A percentile compares a stretch with the other conserved stretches of the same genome.
Evolutionary conservation across 2,113 vertebrate species (phyloP).

Genomic region (Agapornis roseicollis): DNA sequence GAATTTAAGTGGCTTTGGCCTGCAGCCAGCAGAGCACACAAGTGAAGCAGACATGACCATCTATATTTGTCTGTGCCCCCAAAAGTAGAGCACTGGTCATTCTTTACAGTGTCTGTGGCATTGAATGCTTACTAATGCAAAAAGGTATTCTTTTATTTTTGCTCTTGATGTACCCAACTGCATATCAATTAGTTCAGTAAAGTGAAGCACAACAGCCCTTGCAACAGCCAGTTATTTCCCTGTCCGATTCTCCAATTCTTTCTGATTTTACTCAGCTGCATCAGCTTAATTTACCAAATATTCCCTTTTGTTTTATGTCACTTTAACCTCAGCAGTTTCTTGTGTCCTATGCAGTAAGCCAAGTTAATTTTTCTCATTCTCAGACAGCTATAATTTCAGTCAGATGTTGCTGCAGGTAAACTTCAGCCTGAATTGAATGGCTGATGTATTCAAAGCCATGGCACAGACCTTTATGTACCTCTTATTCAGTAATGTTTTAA

Average conservation of each 20-base stretch:
- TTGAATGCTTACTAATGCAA: background rate
- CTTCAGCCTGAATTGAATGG: background rate
- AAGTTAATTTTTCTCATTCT: background rate
- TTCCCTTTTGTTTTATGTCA: conserved; percentile 15
- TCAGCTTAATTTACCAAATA: background rate
- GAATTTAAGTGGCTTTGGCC: background rate
- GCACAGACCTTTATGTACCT: background rate
- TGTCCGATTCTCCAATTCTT: background rate
- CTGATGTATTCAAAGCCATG: background rate
- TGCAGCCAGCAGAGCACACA: background rate
- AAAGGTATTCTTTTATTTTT: background rate
- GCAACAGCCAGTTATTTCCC: background rate
- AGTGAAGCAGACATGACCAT: background rate
- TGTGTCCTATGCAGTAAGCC: conserved; percentile 40
- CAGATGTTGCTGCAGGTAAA: background rate
- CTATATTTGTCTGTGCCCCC: background rate
- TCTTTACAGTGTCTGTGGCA: background rate
- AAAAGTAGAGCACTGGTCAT: background rate
- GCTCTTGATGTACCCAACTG: conserved; percentile 26
- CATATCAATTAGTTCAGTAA: conserved; percentile 28
- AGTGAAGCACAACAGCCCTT: conserved; percentile 7
- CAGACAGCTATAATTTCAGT: background rate
- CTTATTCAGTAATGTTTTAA: background rate
- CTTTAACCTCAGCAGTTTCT: conserved; percentile 50
- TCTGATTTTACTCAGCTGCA: background rate